Evolutionary conservation across 2,113 vertebrate genomes (phyloP).

Genomic region (Elaphurus davidianus): DNA sequence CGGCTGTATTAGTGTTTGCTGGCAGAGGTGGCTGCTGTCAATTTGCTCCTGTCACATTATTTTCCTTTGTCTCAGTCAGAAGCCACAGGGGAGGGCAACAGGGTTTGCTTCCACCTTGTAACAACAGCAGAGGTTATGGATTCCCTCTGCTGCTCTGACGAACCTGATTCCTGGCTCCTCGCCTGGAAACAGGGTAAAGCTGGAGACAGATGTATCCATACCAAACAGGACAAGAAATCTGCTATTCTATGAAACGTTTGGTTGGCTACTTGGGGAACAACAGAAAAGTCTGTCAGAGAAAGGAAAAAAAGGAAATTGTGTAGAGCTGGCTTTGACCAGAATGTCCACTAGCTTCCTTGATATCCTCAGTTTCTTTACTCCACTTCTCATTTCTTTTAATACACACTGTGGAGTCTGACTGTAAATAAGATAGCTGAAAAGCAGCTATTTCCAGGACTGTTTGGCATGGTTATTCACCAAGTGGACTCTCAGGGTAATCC

Average conservation of each 20-base stretch:
- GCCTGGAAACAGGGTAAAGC: slow-evolving; percentile 31
- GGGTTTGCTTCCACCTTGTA: slow-evolving; percentile 65
- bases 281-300: slow-evolving; percentile 20
- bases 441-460: slow-evolving; percentile 31
- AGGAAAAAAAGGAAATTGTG: slow-evolving; percentile 1
- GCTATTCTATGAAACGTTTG: slow-evolving; percentile 14
- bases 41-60: not conserved
- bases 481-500: slow-evolving; percentile 7
- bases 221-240: slow-evolving; percentile 35
- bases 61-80: not conserved
- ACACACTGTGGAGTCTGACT: slow-evolving; percentile 5
- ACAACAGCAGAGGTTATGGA: slow-evolving; percentile 58
- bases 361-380: slow-evolving; percentile 51
- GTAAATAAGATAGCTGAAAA: slow-evolving; percentile 47
- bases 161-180: slow-evolving; percentile 66
- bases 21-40: not conserved
- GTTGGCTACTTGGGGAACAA: slow-evolving; percentile 50
- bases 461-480: slow-evolving; percentile 16
- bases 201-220: not conserved
- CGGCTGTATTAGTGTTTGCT: not conserved
- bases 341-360: slow-evolving; percentile 44
- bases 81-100: slow-evolving; percentile 35
- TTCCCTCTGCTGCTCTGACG: slow-evolving; percentile 35
- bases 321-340: slow-evolving; percentile 42
- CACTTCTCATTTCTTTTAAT: slow-evolving; percentile 19